Evolutionary conservation across 2,888 invertebrate genomes (phyloP).

Genomic region (Eretmocerus hayati): DNA sequence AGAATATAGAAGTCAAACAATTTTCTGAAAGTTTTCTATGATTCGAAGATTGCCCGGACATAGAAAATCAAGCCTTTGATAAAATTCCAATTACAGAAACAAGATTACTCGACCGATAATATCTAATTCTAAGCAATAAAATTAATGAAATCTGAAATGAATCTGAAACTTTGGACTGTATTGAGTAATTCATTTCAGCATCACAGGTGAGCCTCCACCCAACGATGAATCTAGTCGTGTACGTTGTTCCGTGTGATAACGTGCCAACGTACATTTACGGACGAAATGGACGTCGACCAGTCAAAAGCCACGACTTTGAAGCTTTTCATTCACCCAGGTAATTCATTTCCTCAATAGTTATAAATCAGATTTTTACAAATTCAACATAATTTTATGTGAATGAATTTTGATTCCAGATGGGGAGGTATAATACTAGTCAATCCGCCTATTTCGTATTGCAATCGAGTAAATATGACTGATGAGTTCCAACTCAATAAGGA

Average conservation of each 20-base stretch:
- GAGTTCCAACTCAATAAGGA: constrained; percentile 54
- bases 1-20: too few species aligned
- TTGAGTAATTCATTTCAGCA: constrained; percentile 52
- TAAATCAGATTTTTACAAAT: neutral
- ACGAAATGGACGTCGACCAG: constrained; percentile 35
- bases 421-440: constrained; percentile 79
- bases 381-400: too few species aligned
- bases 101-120: too few species aligned
- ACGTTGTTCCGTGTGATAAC: constrained; percentile 66
- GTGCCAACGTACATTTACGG: constrained; percentile 69
- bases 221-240: constrained; percentile 77
- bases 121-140: too few species aligned
- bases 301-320: constrained; percentile 48
- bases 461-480: constrained; percentile 39
- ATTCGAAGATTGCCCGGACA: too few species aligned
- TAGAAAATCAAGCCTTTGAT: too few species aligned
- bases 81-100: too few species aligned
- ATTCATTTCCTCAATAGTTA: neutral
- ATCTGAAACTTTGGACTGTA: too few species aligned
- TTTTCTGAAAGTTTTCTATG: too few species aligned
- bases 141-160: too few species aligned
- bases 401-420: constrained; percentile 56
- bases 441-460: constrained; percentile 56
- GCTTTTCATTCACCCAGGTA: constrained; percentile 68
- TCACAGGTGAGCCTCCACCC: constrained; percentile 77